phyloP scores from a whole-genome alignment of 2,113 vertebrate species.

The Pollimyrus isidori region DNA sequence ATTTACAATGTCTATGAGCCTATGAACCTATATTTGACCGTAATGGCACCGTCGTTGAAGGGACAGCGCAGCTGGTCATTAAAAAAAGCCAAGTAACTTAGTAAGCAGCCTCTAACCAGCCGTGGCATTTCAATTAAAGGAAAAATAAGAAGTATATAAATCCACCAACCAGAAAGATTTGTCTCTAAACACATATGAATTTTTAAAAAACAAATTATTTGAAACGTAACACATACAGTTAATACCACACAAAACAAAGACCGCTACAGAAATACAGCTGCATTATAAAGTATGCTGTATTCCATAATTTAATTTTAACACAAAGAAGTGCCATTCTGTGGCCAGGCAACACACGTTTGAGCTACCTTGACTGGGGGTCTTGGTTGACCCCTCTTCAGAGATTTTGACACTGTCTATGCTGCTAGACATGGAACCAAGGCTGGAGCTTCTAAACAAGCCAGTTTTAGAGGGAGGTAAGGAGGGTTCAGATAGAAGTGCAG shows the following conservation, averaged over 20 bases:
- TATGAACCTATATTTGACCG: not conserved
- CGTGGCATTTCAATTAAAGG: not conserved
- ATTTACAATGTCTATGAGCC: not conserved
- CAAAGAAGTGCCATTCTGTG: not conserved
- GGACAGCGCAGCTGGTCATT: not conserved
- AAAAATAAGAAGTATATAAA: not conserved
- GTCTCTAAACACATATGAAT: not conserved
- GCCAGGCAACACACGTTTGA: not conserved
- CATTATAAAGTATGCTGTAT: not conserved
- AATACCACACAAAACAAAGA: not conserved
- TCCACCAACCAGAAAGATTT: not conserved
- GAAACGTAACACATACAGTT: not conserved
- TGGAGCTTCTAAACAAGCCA: slow-evolving; percentile 69
- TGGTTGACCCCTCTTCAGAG: slow-evolving; percentile 61
- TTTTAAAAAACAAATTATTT: not conserved
- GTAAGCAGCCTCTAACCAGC: not conserved
- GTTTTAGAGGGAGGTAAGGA: slow-evolving; percentile 51
- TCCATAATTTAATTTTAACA: not conserved
- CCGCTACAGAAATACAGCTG: not conserved
- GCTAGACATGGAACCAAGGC: slow-evolving; percentile 63
- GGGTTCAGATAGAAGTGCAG: slow-evolving; percentile 50
- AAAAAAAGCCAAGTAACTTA: not conserved
- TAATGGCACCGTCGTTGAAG: not conserved
- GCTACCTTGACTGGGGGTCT: slow-evolving; percentile 73
- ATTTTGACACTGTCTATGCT: slow-evolving; percentile 62